Evolutionary conservation across 2,888 invertebrate genomes (phyloP).

Genomic region (Scelioninae gen. 2): DNA sequence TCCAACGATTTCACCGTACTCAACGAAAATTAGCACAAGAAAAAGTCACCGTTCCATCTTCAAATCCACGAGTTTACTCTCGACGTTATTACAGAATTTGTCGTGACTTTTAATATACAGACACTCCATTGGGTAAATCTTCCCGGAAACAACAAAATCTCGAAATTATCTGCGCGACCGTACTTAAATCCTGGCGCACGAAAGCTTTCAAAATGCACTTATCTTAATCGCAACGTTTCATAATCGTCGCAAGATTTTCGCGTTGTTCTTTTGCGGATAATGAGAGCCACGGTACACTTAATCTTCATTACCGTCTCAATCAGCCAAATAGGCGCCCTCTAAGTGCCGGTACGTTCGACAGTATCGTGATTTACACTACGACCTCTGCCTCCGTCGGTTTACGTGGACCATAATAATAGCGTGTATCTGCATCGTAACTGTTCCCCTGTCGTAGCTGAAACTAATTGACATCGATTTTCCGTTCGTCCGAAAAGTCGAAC

Average conservation of each 20-base stretch:
- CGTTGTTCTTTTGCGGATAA: slow-evolving; percentile 40
- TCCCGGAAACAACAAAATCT: not conserved
- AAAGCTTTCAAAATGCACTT: slow-evolving; percentile 37
- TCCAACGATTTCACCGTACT: too few relatives aligned
- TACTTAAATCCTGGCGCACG: slow-evolving; percentile 17
- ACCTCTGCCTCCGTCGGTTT: slow-evolving; percentile 53
- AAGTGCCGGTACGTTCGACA: slow-evolving; percentile 49
- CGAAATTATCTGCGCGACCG: slow-evolving; percentile 2
- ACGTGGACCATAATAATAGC: slow-evolving; percentile 54
- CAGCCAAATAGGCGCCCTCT: slow-evolving; percentile 57
- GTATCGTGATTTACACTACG: slow-evolving; percentile 56
- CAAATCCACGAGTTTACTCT: too few relatives aligned
- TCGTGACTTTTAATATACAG: too few relatives aligned
- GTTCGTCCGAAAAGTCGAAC: slow-evolving; percentile 23
- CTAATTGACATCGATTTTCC: slow-evolving; percentile 53
- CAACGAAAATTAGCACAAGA: too few relatives aligned
- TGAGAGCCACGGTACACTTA: slow-evolving; percentile 38
- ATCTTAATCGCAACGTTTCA: slow-evolving; percentile 31
- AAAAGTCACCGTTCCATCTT: too few relatives aligned
- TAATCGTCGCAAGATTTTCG: slow-evolving; percentile 42
- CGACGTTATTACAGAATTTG: too few relatives aligned
- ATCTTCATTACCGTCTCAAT: slow-evolving; percentile 59
- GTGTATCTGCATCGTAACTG: slow-evolving; percentile 52
- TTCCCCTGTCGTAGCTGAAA: slow-evolving; percentile 45
- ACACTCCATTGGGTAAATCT: too few relatives aligned